Evolutionary conservation across 2,888 invertebrate species (phyloP), one percentile per base, ranked within the genome.

Genomic region (Apamea sordens): DNA sequence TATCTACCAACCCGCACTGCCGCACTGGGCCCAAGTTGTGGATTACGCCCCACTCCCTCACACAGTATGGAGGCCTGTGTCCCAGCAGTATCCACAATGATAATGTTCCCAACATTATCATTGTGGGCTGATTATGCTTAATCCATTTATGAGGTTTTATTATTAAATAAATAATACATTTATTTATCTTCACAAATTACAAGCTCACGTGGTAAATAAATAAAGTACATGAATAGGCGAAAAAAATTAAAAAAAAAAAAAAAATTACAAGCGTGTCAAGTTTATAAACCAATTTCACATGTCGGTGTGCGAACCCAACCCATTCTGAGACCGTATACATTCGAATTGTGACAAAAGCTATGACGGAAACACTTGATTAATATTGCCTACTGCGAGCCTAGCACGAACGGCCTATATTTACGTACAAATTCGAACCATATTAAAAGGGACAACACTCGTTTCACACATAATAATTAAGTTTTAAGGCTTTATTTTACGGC

Each of bases 311-410:
- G 41, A 53, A 64, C 24, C 28, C 28, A 47, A 44, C 32, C 15
- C 59, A 59, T 76, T 82, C 65, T n/a, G 41, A 10, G 0, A 59
- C 32, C 13, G 24, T 47, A 21, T 7, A 47, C 7, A 18, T 44
- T 61, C 13, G 36, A 80, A 83, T 18, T 41, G 24, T 71, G 32
- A 13, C 47, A 70, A 64, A 41, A 77, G 13, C 24, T 28, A 24
- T 24, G 13, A 21, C 18, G 18, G 2, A 53, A 36, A 73, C n/a
- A 47, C 36, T 50, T 41, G 18, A 68, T 61, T 13, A 67, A 65
- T n/a, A n/a, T 67, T 41, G 24, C 36, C 1, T 44, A 21, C n/a
- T 68, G 44, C 11, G 61, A 7, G 44, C 41, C 68, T 28, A 21
- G 21, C 28, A n/a, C 41, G n/a, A 18, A 44, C 18, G 44, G 32